Evolutionary conservation across 2,113 vertebrate species (phyloP).

Genomic region (Gallinago jamesoni): DNA sequence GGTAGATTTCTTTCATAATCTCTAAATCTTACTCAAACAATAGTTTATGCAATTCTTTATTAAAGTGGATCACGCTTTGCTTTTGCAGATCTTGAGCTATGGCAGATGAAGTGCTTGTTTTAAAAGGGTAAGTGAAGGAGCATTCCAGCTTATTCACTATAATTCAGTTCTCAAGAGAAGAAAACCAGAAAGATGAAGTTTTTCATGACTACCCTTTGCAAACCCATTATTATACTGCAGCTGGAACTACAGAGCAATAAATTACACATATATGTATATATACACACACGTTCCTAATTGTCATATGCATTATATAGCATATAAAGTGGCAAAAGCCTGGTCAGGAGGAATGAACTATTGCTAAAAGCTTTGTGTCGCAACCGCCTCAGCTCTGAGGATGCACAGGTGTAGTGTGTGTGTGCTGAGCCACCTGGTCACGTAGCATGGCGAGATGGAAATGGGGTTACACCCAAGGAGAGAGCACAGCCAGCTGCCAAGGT

Average conservation of each 20-base stretch:
- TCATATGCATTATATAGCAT: neutral
- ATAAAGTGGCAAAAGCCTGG: constrained; percentile 29
- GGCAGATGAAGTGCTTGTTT: neutral
- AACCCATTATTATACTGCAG: constrained; percentile 14
- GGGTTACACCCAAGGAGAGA: constrained; percentile 21
- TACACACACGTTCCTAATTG: neutral
- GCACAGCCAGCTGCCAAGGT: neutral
- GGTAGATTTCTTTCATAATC: neutral
- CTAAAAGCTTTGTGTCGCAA: neutral
- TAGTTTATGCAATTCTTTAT: neutral
- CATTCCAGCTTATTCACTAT: neutral
- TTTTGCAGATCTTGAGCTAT: neutral
- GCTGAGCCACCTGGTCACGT: constrained; percentile 34
- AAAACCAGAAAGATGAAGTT: constrained; percentile 11
- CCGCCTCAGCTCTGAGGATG: constrained; percentile 13
- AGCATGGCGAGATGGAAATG: constrained; percentile 34
- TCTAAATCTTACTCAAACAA: neutral
- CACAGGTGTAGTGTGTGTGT: neutral
- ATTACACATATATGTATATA: neutral
- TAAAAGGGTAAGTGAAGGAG: neutral
- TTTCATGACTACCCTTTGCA: constrained; percentile 20
- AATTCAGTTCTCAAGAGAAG: neutral
- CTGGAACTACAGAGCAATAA: constrained; percentile 14
- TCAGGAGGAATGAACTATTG: constrained; percentile 29
- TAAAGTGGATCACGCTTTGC: neutral